Evolutionary conservation across 2,797 vertebrate genomes (phyloP).

Genomic region (Clamator glandarius): DNA sequence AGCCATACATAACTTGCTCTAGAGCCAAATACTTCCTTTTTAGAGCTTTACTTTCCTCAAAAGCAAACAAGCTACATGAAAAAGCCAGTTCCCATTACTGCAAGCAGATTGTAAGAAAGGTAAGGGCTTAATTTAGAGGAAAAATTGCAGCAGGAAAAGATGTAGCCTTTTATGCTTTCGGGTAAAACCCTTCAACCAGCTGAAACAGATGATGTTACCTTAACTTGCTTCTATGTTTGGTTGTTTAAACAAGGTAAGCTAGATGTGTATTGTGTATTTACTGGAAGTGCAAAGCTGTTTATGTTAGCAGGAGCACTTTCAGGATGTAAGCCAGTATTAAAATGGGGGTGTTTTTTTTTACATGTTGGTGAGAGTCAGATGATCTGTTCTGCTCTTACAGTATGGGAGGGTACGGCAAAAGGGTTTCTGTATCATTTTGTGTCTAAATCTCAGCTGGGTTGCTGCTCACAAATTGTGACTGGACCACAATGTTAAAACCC

Average conservation of each 20-base stretch:
- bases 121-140: neutral
- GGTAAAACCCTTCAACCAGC: neutral
- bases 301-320: neutral
- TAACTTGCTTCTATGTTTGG: neutral
- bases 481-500: rapidly evolving
- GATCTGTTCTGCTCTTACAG: neutral
- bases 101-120: neutral
- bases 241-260: neutral
- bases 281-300: neutral
- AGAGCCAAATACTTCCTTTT: neutral
- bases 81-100: neutral
- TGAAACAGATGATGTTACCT: neutral
- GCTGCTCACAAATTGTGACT: neutral
- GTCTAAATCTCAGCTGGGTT: too few species aligned
- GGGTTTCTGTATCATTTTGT: neutral
- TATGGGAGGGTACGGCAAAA: neutral
- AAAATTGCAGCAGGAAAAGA: neutral
- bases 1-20: neutral
- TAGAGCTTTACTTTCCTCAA: neutral
- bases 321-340: neutral
- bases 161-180: neutral
- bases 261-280: neutral
- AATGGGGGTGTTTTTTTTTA: neutral
- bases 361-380: neutral
- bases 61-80: neutral